A percentile compares a stretch with the other conserved stretches of the same genome.
phyloP scores from a whole-genome alignment of 1,140 invertebrate genomes.

The Formica selysi region DNA sequence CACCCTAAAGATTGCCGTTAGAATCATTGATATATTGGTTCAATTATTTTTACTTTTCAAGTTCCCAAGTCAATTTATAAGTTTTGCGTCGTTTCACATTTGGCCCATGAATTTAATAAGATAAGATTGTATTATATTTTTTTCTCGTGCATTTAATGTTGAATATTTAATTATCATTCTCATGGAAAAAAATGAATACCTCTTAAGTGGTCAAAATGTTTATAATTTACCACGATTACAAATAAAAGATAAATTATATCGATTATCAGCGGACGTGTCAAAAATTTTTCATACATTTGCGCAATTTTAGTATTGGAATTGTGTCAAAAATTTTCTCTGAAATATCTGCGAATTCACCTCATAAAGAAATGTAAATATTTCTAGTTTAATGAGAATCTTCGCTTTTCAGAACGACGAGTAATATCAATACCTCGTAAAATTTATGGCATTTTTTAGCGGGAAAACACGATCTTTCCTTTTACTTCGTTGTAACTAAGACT shows the following conservation, averaged over 20 bases:
- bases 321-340: constrained; percentile 14
- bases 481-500: not conserved
- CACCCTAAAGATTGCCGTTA: not conserved
- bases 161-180: not conserved
- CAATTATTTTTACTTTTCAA: constrained; percentile 38
- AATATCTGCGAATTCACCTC: not conserved
- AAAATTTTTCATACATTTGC: not conserved
- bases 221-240: not conserved
- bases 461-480: constrained; percentile 2
- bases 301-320: not conserved
- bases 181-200: not conserved
- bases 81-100: not conserved
- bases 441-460: not conserved
- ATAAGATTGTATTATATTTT: not conserved
- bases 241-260: not conserved
- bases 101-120: not conserved
- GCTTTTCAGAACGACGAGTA: not conserved
- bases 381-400: not conserved
- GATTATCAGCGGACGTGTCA: not conserved
- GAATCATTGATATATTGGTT: not conserved
- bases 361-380: constrained; percentile 8
- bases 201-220: not conserved
- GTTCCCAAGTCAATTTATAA: constrained; percentile 32
- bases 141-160: too few species aligned
- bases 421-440: not conserved